These are phyloP conservation scores for Acanthosepion lycidas DNA, from an alignment of 2,888 invertebrate species.

Conservation along the genomic window DNA sequence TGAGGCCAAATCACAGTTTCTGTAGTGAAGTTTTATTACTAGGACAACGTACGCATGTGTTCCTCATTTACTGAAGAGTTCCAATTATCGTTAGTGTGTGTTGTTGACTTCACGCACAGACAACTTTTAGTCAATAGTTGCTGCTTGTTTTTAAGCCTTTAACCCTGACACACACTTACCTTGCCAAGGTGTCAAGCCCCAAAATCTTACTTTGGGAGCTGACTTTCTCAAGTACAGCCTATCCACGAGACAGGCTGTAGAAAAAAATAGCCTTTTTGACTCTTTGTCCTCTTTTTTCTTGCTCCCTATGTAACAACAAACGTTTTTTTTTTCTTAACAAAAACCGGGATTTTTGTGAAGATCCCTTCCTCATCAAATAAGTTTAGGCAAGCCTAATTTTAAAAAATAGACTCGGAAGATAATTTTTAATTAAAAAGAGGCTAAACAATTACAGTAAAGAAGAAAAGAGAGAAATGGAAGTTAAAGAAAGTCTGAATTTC, in stretches of 20 bases:
- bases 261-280: not conserved
- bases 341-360: not conserved
- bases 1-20: not conserved
- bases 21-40: not conserved
- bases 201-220: not conserved
- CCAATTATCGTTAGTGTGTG: not conserved
- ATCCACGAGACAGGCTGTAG: not conserved
- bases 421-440: too few relatives aligned
- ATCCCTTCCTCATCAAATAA: not conserved
- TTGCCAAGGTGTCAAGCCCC: not conserved
- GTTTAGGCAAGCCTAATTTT: not conserved
- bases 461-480: slow-evolving; percentile 8
- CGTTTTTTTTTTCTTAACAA: not conserved
- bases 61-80: not conserved
- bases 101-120: not conserved
- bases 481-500: slow-evolving; percentile 14
- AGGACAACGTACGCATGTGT: not conserved
- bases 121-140: not conserved
- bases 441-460: too few relatives aligned
- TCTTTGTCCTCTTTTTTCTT: not conserved
- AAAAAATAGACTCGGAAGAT: too few relatives aligned
- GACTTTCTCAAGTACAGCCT: not conserved
- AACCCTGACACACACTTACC: not conserved
- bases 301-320: slow-evolving; percentile 2
- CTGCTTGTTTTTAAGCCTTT: too few relatives aligned